phyloP scores from a whole-genome alignment of 2,113 vertebrate species.

The Mystacornis crossleyi region DNA sequence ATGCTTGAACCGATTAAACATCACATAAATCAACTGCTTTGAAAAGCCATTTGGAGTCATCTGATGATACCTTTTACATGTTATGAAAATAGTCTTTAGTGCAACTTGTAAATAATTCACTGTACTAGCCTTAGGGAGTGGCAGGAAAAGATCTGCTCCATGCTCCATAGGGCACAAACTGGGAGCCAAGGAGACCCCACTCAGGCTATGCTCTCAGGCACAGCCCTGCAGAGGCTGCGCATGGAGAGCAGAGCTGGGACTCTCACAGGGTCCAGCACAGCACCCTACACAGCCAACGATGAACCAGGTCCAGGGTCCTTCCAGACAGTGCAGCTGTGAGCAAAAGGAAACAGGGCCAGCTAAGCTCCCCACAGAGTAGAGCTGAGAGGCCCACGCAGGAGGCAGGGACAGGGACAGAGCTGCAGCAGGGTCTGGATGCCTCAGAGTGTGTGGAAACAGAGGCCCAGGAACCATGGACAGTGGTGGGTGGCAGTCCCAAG shows the following conservation, averaged over 20 bases:
- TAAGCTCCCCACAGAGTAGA: not conserved
- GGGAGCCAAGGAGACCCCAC: rapidly evolving
- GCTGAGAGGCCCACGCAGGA: not conserved
- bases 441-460: too few species aligned
- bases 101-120: not conserved
- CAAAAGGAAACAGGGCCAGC: not conserved
- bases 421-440: too few species aligned
- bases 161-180: rapidly evolving
- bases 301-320: not conserved
- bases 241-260: rapidly evolving
- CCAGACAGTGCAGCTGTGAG: not conserved
- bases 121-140: not conserved
- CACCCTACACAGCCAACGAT: rapidly evolving
- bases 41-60: not conserved
- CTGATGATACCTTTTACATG: not conserved
- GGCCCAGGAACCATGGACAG: not conserved
- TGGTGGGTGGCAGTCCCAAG: too few species aligned
- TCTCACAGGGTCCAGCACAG: not conserved
- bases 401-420: not conserved
- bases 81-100: not conserved
- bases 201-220: not conserved
- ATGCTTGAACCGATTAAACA: not conserved
- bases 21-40: not conserved
- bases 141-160: not conserved
- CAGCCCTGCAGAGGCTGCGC: not conserved